A percentile compares a stretch with the other conserved stretches of the same genome.
Evolutionary conservation across 2,797 vertebrate species (phyloP).

Genomic region (Spinus pinus): DNA sequence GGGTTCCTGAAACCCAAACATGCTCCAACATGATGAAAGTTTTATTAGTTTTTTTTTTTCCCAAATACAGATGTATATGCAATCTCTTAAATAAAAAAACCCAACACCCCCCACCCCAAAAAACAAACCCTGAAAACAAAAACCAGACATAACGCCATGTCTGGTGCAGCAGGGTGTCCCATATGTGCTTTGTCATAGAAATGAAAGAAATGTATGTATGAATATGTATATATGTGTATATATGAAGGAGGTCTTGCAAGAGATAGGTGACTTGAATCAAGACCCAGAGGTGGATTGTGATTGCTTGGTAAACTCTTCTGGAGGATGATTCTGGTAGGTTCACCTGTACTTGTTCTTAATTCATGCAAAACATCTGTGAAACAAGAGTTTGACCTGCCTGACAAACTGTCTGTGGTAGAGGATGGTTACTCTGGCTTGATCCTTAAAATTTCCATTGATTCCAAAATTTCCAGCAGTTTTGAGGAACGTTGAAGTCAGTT

Average conservation of each 20-base stretch:
- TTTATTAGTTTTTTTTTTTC: background rate
- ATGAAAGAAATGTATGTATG: background rate
- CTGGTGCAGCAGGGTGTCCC: background rate
- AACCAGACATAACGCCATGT: background rate
- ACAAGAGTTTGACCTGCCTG: background rate
- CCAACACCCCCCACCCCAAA: background rate
- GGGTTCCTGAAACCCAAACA: conserved; percentile 14
- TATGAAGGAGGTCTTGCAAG: background rate
- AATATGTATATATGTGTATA: background rate
- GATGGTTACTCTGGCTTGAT: background rate
- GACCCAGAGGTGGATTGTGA: background rate
- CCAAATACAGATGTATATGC: background rate
- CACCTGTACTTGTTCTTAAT: background rate
- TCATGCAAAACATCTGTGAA: background rate
- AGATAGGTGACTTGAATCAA: background rate
- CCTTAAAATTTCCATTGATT: background rate
- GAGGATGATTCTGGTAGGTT: background rate
- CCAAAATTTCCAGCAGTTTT: background rate
- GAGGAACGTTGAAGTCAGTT: background rate
- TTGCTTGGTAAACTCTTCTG: background rate
- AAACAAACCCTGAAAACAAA: background rate
- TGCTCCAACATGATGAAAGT: background rate
- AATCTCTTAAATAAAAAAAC: background rate
- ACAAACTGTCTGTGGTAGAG: background rate
- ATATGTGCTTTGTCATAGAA: background rate